phyloP scores from a whole-genome alignment of 2,797 vertebrate genomes.

The Platalea minor region DNA sequence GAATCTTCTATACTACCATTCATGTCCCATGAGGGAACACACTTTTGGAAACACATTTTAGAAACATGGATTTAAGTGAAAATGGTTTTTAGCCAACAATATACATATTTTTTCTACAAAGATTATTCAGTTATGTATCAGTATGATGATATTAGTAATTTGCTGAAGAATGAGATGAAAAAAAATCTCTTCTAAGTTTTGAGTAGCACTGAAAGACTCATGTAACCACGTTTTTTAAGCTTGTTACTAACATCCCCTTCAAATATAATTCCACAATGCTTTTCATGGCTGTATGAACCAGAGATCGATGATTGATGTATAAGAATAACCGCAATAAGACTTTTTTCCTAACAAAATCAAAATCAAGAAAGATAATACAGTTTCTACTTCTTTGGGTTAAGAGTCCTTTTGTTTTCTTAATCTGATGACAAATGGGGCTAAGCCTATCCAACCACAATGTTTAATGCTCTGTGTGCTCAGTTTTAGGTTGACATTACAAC shows the following conservation, averaged over 20 bases:
- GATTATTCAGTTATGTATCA: background rate
- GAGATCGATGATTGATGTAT: background rate
- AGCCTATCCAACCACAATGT: background rate
- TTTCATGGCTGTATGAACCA: background rate
- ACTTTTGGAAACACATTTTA: background rate
- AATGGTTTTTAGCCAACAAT: background rate
- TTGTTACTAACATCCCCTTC: background rate
- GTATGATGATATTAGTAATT: background rate
- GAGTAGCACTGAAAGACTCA: background rate
- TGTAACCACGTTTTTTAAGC: background rate
- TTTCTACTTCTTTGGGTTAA: background rate
- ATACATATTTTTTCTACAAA: background rate
- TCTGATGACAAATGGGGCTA: background rate
- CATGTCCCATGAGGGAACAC: background rate
- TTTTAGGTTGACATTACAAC: background rate
- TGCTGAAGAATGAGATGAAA: background rate
- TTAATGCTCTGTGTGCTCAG: background rate
- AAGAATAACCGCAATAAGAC: background rate
- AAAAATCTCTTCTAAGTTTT: background rate
- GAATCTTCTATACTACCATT: background rate
- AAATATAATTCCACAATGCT: background rate
- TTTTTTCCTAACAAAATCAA: background rate
- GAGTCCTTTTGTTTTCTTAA: background rate
- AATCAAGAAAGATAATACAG: background rate
- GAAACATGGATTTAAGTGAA: background rate